Base-by-base conservation (phyloP, 2,888 invertebrate species). In the Phaonia tiefii region DNA sequence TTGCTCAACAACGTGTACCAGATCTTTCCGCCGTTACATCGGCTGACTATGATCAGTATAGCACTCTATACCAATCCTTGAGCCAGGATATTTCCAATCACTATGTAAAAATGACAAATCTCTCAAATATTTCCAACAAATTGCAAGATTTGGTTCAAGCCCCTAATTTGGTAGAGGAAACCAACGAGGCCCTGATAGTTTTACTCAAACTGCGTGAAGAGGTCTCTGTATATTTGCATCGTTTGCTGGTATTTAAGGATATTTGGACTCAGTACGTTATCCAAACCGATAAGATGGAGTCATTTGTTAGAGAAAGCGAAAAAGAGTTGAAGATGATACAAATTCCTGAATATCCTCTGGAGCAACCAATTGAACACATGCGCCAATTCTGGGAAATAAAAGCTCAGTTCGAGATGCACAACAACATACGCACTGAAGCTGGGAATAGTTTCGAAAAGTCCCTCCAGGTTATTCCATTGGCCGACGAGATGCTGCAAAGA, bases 301-400 rank as follows among this genome's bases (percentile, higher is more conserved):
- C 92, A 54, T 97, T 96, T 94, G 93, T 97, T 88, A 93, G 93
- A 81, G 93, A 93, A 71, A 95, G 96, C 0, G 95, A 95, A 85
- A 92, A 93, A 70, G 95, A 95, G 88, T 90, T 96, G 60, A 92
- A 92, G 78, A 91, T 92, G 26, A 93, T 96, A 44, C 92, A 93
- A 74, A 91, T 93, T 75, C 93, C 94, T 0, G 92, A 93, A 11
- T 94, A 94, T 80, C 93, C 93, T 39, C 92, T 91, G 25, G 89
- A 93, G 15, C 93, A 93, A 69, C 93, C 93, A 0, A 93, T 93
- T 10, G 94, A 94, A 70, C 95, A 95, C 86, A 94, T 96, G 90
- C 93, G 96, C 84, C 94, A 95, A 85, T 97, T 96, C 91, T 97
- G 97, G 96, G 97, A 97, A 91, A 90, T 97, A 58, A 96, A 96